Evolutionary conservation across 2,888 invertebrate species (phyloP).

Genomic region (Folsomia candida): DNA sequence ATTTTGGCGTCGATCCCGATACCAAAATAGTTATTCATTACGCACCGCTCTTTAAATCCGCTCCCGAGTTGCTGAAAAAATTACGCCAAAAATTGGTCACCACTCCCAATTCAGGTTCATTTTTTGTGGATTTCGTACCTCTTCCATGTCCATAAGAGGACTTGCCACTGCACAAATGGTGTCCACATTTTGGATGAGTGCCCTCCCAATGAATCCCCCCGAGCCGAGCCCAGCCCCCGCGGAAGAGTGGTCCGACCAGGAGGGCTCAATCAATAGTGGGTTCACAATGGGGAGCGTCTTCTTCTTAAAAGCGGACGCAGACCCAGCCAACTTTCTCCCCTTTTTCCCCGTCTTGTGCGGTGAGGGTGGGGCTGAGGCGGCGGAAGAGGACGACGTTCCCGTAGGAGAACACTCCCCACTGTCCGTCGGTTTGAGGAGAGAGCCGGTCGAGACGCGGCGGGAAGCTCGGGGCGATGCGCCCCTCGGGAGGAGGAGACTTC

Average conservation of each 20-base stretch:
- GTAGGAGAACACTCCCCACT: constrained; percentile 41
- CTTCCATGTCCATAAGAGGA: constrained; percentile 79
- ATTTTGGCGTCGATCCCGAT: constrained; percentile 98
- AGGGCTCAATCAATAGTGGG: constrained; percentile 79
- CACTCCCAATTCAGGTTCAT: no score
- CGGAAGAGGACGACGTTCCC: constrained; percentile 40
- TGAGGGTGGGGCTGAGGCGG: constrained; percentile 30
- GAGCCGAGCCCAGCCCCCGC: constrained; percentile 66
- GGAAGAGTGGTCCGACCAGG: constrained; percentile 66
- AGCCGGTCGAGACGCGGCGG: constrained; percentile 85
- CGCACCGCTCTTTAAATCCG: constrained; percentile 77
- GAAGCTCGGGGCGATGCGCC: constrained; percentile 63
- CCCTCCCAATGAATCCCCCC: constrained; percentile 68
- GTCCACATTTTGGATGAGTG: constrained; percentile 91
- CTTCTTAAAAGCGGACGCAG: constrained; percentile 55
- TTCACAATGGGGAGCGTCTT: constrained; percentile 85
- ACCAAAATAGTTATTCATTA: constrained; percentile 99
- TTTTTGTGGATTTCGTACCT: no score
- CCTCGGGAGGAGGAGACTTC: constrained; percentile 17
- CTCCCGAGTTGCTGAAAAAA: neutral
- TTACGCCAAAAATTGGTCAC: no score
- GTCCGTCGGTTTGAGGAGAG: constrained; percentile 71
- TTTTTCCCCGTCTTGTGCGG: neutral
- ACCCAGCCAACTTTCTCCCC: constrained; percentile 46
- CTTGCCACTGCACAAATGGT: constrained; percentile 89